Evolutionary conservation across 2,113 vertebrate genomes (phyloP).

Genomic region (Marcusenius ussheri): DNA sequence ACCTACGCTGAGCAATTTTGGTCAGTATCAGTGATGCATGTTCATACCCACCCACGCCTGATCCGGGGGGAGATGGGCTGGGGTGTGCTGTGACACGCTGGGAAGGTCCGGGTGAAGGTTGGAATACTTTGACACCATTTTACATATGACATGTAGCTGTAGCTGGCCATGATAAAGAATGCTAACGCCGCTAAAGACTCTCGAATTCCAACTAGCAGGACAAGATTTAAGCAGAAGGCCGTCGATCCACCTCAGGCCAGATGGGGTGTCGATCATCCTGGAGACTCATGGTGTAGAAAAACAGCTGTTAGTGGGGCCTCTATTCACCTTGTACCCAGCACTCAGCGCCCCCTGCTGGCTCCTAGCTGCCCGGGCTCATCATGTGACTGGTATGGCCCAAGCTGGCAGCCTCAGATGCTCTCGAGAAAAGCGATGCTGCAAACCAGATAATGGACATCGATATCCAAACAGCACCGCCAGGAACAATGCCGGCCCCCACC

Average conservation of each 20-base stretch:
- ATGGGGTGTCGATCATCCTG: neutral
- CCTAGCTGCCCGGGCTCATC: neutral
- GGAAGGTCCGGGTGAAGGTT: neutral
- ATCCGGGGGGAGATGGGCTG: neutral
- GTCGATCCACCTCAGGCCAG: neutral
- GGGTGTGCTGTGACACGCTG: neutral
- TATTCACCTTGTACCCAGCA: neutral
- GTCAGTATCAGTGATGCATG: neutral
- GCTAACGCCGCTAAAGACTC: neutral
- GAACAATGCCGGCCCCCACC: slow-evolving; percentile 22
- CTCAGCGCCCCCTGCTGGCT: neutral
- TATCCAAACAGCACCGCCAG: slow-evolving; percentile 21
- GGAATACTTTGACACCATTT: neutral
- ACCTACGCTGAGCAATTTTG: neutral
- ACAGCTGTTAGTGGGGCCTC: neutral
- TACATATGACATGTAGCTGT: neutral
- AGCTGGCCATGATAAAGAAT: neutral
- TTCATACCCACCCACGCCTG: neutral
- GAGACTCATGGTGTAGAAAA: neutral
- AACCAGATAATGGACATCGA: slow-evolving; percentile 19
- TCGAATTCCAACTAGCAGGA: neutral
- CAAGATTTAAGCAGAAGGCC: neutral
- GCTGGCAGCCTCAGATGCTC: neutral
- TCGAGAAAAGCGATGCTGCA: neutral
- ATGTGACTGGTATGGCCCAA: neutral